Base-by-base conservation (phyloP, 2,797 vertebrate genomes). In the Microhierax caerulescens region DNA sequence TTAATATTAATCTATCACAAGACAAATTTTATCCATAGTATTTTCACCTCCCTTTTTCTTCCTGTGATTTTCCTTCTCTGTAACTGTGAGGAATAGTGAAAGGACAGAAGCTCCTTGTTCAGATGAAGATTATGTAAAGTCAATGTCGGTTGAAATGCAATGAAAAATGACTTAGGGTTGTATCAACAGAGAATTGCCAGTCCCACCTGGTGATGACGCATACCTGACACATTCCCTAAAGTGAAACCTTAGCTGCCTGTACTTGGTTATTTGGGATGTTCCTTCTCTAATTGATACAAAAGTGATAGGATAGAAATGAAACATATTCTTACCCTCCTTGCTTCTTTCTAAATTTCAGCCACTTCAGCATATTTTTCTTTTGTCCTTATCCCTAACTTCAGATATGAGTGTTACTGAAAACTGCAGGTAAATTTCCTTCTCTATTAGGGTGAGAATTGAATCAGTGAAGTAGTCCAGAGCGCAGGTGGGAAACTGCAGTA, bases 141-240 rank as follows among this genome's bases (percentile, higher is more conserved):
- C 79, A 77, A 4, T 47, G 70, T 65, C 64, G 39, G 32, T 36
- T 67, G 56, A 90, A 95, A 92, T 13, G 18, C 32, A 81, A 22
- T 9, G 48, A 86, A 61, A 91, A 92, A 76, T 95, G 73, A 91
- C 54, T 97, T 76, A 83, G 67, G 39, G 8, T 23, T 94, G 88
- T 64, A 57, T 92, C 77, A 82, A 41, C 53, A 79, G 53, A 90
- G 69, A 77, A 51, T 68, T 93, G 80, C 82, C 2, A 3, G 27
- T 90, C 74, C 50, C 61, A 79, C 34, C 79, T 85, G 37, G 47
- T 34, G 48, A 45, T 92, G 86, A 61, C 1, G 3, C 70, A 43
- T 18, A 67, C 50, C 60, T 67, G 91, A 54, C 21, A n/a, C 67
- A 88, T 30, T 81, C 16, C 28, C 13, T 39, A 39, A 39, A 91